Base-by-base conservation (phyloP, 2,113 vertebrate genomes). In the Pachypanchax playfairii region DNA sequence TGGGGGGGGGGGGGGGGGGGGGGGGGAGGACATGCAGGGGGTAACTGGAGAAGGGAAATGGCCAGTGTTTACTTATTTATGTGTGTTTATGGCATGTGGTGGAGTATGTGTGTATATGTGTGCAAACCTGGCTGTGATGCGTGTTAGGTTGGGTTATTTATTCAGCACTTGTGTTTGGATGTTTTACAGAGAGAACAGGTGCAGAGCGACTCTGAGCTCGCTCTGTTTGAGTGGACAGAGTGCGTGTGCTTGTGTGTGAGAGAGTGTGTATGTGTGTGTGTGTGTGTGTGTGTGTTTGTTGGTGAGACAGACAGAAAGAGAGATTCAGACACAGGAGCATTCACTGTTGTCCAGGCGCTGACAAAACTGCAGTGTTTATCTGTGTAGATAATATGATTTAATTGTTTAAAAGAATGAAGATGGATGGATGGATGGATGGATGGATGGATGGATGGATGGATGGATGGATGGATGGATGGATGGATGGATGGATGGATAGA, bases 181-280 rank as follows among this genome's bases (percentile, higher is more conserved):
- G 89, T 92, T 90, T 90, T 91, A 91, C 90, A 91, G 88, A 85
- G 87, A 86, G 87, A 89, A 88, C 91, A 91, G 91, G 91, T 91
- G 90, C 89, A 89, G 82, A 77, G 79, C 54, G 73, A 87, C 82
- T 86, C 84, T 86, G 74, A 84, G 85, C 66, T 61, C 5, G 60
- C 85, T 86, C 85, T 88, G 85, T 88, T 80, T 88, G 84, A 86
- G 70, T 42, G 39, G 71, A 69, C 58, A 53, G 24, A 70, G 65
- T 78, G 60, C 46, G 28, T 59, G 54, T 66, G 43, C 65, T 43
- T 51, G 50, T 65, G 61, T 51, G 70, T 41, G 59, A 57, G 68
- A 14, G 49, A 52, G 59, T 48, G 48, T 49, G 43, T 47, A 64
- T 56, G 60, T 53, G 73, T 29, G 24, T 52, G 51, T 58, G 65